Evolutionary conservation across 2,113 vertebrate genomes (phyloP).

Genomic region (Numenius arquata): DNA sequence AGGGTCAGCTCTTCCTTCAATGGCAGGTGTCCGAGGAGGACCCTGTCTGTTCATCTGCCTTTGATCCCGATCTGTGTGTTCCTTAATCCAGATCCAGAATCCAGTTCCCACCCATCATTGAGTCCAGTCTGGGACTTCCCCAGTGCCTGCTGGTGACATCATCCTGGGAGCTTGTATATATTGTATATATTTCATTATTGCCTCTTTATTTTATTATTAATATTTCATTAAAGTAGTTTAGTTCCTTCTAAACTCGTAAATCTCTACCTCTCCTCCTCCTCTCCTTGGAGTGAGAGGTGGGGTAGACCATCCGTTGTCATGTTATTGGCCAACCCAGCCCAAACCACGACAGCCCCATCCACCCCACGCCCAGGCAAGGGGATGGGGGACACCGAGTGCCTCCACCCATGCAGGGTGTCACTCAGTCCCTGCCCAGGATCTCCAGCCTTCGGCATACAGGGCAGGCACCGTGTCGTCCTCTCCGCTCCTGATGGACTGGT

Average conservation of each 20-base stretch:
- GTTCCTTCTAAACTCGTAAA: neutral
- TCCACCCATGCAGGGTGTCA: fast-evolving
- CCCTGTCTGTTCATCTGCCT: neutral
- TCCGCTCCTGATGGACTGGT: neutral
- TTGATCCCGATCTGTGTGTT: neutral
- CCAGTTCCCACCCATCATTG: neutral
- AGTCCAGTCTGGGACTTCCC: neutral
- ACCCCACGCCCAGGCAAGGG: fast-evolving
- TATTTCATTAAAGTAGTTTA: neutral
- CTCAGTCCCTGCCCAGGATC: neutral
- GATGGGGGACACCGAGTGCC: too few species aligned
- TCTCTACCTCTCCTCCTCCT: neutral
- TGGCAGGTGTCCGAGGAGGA: too few species aligned
- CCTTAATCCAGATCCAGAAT: neutral
- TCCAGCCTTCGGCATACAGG: neutral
- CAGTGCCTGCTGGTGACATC: too few species aligned
- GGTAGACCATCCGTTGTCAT: neutral
- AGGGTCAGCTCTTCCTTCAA: neutral
- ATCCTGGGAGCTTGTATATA: too few species aligned
- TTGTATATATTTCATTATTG: too few species aligned
- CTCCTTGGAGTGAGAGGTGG: neutral
- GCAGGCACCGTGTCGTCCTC: neutral
- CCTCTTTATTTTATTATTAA: too few species aligned
- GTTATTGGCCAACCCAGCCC: neutral
- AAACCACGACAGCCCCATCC: neutral